Base-by-base conservation (phyloP, 2,888 invertebrate species). In the Harmothoe impar region DNA sequence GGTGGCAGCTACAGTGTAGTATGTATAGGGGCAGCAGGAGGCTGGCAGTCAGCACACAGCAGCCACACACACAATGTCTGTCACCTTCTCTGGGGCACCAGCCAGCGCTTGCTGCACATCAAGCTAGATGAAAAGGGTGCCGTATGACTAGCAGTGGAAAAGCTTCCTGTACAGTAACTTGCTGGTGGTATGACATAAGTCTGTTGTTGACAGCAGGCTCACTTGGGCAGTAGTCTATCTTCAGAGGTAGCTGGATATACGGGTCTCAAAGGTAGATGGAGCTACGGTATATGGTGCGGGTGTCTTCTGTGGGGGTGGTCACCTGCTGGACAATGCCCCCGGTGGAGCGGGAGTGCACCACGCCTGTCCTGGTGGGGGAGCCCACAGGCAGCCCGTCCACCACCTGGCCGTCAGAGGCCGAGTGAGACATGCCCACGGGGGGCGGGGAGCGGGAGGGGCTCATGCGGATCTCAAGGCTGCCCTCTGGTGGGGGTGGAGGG, bases 211-310 rank as follows among this genome's bases (percentile, higher is more conserved):
- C 72, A 72, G 72, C 72, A 72, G 72, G 25, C 72, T 72, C 25
- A 72, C n/a, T 25, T 29, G 72, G 72, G 15, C 29, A 29, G 25
- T 29, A 72, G 29, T 29, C 25, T 62, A n/a, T n/a, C n/a, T n/a
- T n/a, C n/a, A n/a, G 20, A 43, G 85, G 85, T 43, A 43, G 3
- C 3, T 43, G 10, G 10, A 7, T 7, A 3, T 43, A 43, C 43
- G 10, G 43, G 35, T 31, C 43, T 54, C 54, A 89, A 31, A 89
- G 89, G 35, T 89, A 89, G 89, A 89, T 68, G 33, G 89, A 89
- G 89, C 89, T 89, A 1, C 68, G 56, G 68, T 89, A 89, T n/a
- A 89, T 25, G n/a, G 89, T 33, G 12, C 84, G 89, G 15, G 35
- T 62, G 31, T 68, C 89, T 25, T 89, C 89, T 89, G 89, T 25